A percentile compares a stretch with the other conserved stretches of the same genome.
Evolutionary conservation across 2,888 invertebrate species (phyloP).

Genomic region (Tinea semifulvella): DNA sequence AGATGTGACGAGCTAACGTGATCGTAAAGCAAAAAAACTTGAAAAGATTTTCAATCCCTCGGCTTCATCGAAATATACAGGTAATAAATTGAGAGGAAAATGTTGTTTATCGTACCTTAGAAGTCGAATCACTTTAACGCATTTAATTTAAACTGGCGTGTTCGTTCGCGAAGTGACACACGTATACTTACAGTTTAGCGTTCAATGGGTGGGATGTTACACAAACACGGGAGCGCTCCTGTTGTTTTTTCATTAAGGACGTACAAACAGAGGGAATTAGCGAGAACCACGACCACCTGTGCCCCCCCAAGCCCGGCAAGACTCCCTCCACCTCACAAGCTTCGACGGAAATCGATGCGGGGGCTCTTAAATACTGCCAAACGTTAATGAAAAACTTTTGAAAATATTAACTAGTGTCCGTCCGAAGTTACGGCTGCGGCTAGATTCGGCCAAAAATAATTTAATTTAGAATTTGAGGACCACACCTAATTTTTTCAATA

Average conservation of each 20-base stretch:
- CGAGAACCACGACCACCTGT: conserved; percentile 17
- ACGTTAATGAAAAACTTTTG: neutral
- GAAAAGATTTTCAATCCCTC: neutral
- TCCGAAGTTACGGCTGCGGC: too few relatives aligned
- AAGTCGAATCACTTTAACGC: conserved; percentile 6
- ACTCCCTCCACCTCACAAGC: conserved; percentile 8
- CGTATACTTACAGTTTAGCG: conserved; percentile 11
- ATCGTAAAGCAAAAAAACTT: neutral
- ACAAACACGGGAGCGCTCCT: conserved; percentile 26
- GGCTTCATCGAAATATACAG: neutral
- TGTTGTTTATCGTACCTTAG: neutral
- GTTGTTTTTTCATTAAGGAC: conserved; percentile 36
- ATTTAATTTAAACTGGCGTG: neutral
- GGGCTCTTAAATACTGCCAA: conserved; percentile 10
- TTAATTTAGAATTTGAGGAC: too few relatives aligned
- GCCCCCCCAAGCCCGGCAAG: neutral
- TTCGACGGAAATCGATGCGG: conserved; percentile 15
- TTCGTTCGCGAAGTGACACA: neutral
- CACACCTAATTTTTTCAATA: too few relatives aligned
- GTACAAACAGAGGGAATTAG: conserved; percentile 28
- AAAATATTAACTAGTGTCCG: too few relatives aligned
- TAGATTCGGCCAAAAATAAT: too few relatives aligned
- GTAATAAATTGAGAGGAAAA: neutral
- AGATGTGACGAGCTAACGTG: neutral
- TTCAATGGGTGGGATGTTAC: conserved; percentile 18